Evolutionary conservation across 2,113 vertebrate genomes (phyloP), one percentile per base, ranked within the genome.

Genomic region (Tetrao urogallus): DNA sequence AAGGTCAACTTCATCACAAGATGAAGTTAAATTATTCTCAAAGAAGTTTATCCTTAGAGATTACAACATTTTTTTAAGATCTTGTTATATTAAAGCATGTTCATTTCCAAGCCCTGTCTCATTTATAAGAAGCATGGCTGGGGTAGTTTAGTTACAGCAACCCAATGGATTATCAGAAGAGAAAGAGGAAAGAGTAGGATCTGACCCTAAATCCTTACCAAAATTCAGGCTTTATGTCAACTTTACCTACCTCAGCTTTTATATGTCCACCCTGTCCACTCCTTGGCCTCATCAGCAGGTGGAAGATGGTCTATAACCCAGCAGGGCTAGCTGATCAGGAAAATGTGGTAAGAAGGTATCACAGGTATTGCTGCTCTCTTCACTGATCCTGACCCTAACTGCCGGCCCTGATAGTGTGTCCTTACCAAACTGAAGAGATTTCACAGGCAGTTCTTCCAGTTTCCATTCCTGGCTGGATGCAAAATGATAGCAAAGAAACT

Each of bases 301-400:
- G 13, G 17, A 85, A 76, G 14, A 6, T 75, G 34, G 2, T 3
- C 0, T 40, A 34, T 66, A 13, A 48, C 5, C 14, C 57, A 74
- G 14, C 0, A 40, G 8, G 8, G 7, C 24, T 43, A 18, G 2
- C 13, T 74, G 56, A 84, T 30, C 3, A 52, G 61, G 28, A 63
- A 57, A 38, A 86, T 58, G 8, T 8, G 2, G 7, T 22, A 65
- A 67, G n/a, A 14, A 2, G 6, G 0, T 77, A 10, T 48, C 8
- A 1, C 0, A 48, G 8, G 1, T 40, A 30, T 34, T 1, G 1
- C 7, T 64, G 1, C n/a, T 61, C 8, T 12, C 38, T 82, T 47
- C 12, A 5, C 14, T 40, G 22, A 34, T 21, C 28, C 24, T 32
- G 32, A 6, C 15, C 10, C 14, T 43, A 8, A 30, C 52, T 66